Conservation (phyloP, 2,797 vertebrate genomes). For the Gallinago nigripennis region DNA sequence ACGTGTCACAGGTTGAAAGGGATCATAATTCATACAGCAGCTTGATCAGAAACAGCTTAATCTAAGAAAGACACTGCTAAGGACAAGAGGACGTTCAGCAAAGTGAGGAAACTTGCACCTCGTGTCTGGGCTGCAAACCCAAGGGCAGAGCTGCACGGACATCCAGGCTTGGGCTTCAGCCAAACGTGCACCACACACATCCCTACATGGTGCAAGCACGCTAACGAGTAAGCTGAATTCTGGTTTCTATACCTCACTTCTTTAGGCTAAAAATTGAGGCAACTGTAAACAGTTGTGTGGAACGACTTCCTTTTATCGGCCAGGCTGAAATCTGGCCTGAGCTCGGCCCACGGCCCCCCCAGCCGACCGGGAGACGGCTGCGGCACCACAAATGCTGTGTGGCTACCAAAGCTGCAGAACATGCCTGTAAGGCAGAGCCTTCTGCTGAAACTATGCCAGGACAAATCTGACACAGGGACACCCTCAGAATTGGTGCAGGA, state of each 20-base stretch:
- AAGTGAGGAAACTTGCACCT: neutral
- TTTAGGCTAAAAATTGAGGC: neutral
- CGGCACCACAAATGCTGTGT: neutral
- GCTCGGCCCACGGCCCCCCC: neutral
- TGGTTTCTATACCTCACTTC: neutral
- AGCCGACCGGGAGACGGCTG: rapidly evolving
- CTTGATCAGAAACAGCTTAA: neutral
- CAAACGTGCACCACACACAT: neutral
- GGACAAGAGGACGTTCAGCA: neutral
- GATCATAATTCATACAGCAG: neutral
- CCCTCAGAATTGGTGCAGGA: neutral
- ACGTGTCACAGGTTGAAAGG: neutral
- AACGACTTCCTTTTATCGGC: neutral
- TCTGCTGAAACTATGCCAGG: neutral
- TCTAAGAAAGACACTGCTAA: neutral
- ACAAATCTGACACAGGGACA: no score
- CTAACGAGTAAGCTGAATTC: neutral
- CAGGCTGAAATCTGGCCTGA: neutral
- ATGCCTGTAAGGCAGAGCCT: rapidly evolving
- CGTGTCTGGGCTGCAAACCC: neutral
- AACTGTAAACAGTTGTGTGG: neutral
- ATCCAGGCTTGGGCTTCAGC: neutral
- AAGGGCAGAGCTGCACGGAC: neutral
- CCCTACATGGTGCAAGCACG: neutral
- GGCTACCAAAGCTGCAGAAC: rapidly evolving